Percentiles rank a stretch among this genome's conserved stretches.
These are phyloP conservation scores for Pelochelys cantorii DNA, from an alignment of 2,797 vertebrate genomes.

Conservation along the genomic window DNA sequence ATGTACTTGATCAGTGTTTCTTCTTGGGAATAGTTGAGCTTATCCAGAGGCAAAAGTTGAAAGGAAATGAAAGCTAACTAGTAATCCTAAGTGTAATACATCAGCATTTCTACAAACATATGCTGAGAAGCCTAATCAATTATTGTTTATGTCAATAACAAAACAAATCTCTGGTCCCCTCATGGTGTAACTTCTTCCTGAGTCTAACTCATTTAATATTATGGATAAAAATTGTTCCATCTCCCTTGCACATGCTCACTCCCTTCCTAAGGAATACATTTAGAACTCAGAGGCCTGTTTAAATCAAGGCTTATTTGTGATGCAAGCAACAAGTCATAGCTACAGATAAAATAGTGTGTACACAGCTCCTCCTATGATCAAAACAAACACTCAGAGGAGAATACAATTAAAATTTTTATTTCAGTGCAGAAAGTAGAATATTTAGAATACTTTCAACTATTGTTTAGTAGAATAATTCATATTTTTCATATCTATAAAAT, in stretches of 20 bases:
- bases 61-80: constrained; percentile 80
- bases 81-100: constrained; percentile 72
- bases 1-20: constrained; percentile 84
- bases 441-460: not conserved
- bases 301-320: not conserved
- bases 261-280: not conserved
- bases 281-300: constrained; percentile 5
- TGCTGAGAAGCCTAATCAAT: constrained; percentile 68
- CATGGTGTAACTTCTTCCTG: constrained; percentile 19
- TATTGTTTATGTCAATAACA: constrained; percentile 71
- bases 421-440: not conserved
- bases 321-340: not conserved
- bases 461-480: not conserved
- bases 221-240: constrained; percentile 20
- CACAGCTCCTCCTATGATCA: fast-evolving
- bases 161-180: constrained; percentile 12
- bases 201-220: constrained; percentile 38
- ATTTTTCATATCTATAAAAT: not conserved
- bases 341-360: not conserved
- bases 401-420: not conserved
- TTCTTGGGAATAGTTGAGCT: constrained; percentile 83
- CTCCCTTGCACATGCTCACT: not conserved
- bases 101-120: constrained; percentile 71
- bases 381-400: not conserved
- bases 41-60: constrained; percentile 82